Percentiles rank a stretch among this genome's conserved stretches.
Evolutionary conservation across 2,113 vertebrate genomes (phyloP).

Genomic region (Ornithorhynchus anatinus): DNA sequence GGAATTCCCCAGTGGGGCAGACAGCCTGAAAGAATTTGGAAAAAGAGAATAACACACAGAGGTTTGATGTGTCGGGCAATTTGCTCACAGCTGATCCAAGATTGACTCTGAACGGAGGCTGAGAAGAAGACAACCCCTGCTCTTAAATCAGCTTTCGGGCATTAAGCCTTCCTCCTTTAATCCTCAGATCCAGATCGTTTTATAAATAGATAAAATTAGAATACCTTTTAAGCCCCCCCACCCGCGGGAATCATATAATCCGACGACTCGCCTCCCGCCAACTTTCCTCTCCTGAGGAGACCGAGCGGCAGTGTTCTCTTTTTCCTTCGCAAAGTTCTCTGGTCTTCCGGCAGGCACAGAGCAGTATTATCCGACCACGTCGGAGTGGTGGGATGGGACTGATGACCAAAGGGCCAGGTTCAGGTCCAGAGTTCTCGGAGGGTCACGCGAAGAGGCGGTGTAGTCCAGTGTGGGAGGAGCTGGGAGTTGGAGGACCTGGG

Average conservation of each 20-base stretch:
- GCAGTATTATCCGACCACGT: too few relatives aligned
- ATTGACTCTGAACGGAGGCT: slow-evolving; percentile 65
- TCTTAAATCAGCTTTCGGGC: slow-evolving; percentile 61
- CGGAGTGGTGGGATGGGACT: too few relatives aligned
- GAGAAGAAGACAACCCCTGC: slow-evolving; percentile 47
- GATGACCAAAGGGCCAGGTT: too few relatives aligned
- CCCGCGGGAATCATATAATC: slow-evolving; percentile 47
- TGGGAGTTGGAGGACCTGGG: neutral
- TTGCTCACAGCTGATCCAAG: slow-evolving; percentile 58
- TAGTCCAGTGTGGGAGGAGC: too few relatives aligned
- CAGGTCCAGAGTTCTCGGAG: too few relatives aligned
- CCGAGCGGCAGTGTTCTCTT: neutral
- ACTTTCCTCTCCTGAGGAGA: slow-evolving; percentile 34
- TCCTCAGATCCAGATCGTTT: slow-evolving; percentile 63
- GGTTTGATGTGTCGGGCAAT: slow-evolving; percentile 57
- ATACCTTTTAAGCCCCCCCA: slow-evolving; percentile 68
- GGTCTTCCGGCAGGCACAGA: too few relatives aligned
- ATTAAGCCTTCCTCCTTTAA: slow-evolving; percentile 60
- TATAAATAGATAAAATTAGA: slow-evolving; percentile 68
- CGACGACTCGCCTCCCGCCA: slow-evolving; percentile 30
- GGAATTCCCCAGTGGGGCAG: neutral
- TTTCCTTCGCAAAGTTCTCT: neutral
- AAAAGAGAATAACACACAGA: slow-evolving; percentile 45
- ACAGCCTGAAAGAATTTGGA: neutral
- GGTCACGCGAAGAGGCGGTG: too few relatives aligned